These are phyloP conservation scores for Crematogaster levior DNA, from an alignment of 2,888 invertebrate genomes.

Conservation along the genomic window DNA sequence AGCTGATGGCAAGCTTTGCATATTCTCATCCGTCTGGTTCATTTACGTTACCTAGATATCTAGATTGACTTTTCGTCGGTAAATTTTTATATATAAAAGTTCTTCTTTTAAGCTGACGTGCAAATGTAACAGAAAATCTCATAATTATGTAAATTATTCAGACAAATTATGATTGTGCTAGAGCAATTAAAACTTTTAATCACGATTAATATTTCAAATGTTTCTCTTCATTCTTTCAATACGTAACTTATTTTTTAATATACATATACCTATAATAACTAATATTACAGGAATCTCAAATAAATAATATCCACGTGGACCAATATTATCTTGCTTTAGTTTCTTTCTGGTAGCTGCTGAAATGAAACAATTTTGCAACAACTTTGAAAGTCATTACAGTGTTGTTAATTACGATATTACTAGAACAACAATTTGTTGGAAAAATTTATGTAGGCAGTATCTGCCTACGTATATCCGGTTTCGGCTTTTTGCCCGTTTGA, in stretches of 20 bases:
- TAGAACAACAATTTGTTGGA: background rate
- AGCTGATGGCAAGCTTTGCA: conserved; percentile 3
- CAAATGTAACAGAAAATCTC: background rate
- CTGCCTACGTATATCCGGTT: background rate
- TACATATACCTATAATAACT: background rate
- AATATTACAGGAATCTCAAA: background rate
- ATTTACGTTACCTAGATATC: background rate
- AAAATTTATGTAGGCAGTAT: background rate
- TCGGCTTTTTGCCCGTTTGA: conserved; percentile 32
- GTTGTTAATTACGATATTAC: background rate
- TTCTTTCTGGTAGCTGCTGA: background rate
- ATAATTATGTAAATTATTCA: background rate
- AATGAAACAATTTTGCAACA: background rate
- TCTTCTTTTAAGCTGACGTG: background rate
- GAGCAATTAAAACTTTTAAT: background rate
- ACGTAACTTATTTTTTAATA: background rate
- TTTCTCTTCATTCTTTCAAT: background rate
- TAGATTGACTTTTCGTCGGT: background rate
- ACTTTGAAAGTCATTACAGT: background rate
- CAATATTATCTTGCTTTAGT: background rate
- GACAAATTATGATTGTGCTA: too few species aligned
- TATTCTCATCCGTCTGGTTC: background rate
- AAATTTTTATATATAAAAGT: too few species aligned
- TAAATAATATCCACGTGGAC: background rate
- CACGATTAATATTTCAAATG: background rate